Conservation (phyloP, 2,797 vertebrate genomes). For the Parambassis ranga region DNA sequence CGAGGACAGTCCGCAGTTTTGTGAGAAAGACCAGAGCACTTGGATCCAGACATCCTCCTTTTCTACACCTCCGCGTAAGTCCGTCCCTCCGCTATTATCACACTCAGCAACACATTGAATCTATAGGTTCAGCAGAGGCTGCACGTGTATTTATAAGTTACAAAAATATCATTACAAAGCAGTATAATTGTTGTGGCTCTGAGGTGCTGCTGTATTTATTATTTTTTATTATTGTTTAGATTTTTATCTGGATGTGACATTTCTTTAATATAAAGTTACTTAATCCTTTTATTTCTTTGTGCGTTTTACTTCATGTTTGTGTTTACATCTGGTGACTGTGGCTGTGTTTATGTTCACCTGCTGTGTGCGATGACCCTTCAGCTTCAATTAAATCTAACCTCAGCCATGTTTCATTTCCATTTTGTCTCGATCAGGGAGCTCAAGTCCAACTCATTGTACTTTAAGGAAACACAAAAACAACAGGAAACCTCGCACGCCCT, state of each 20-base stretch:
- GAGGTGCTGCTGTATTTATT: too few species aligned
- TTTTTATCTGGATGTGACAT: too few species aligned
- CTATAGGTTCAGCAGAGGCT: background rate
- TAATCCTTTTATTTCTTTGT: background rate
- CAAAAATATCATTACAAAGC: too few species aligned
- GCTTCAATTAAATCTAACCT: background rate
- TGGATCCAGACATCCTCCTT: constrained; percentile 81
- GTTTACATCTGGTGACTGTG: background rate
- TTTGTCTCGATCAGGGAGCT: constrained; percentile 70
- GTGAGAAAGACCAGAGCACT: constrained; percentile 81
- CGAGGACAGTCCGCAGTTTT: constrained; percentile 78
- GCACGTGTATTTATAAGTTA: background rate
- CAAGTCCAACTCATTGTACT: constrained; percentile 82
- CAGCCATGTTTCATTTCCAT: background rate
- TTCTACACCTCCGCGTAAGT: constrained; percentile 84
- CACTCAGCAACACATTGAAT: background rate
- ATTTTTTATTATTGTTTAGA: too few species aligned
- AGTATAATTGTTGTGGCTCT: too few species aligned
- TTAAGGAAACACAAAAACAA: constrained; percentile 89
- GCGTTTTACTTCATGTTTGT: background rate
- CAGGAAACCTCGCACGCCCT: constrained; percentile 87
- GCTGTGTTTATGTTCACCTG: background rate
- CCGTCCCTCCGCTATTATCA: constrained; percentile 1
- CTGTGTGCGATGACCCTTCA: background rate
- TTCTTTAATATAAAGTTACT: background rate